Evolutionary conservation across 2,888 invertebrate species (phyloP), one percentile per base, ranked within the genome.

Genomic region (Pristionchus entomophagus): DNA sequence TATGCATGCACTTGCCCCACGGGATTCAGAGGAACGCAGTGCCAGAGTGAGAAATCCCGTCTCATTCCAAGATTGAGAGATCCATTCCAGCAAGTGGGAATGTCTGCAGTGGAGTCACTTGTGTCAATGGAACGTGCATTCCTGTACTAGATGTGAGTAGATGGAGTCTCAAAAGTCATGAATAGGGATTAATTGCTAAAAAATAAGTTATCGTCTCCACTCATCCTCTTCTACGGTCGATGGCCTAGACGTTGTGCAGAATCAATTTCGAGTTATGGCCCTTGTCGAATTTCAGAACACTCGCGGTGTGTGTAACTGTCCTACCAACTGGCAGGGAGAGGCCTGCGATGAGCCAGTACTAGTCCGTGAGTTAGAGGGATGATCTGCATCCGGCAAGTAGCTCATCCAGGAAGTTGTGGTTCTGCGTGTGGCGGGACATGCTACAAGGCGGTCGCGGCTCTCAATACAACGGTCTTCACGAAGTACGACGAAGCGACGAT

Each of bases 11-110:
- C 73, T 5, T 77, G 73, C 26, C 38, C 38, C 6, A n/a, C 38
- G 22, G 73, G 41, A n/a, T 77, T 32, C 73, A 45, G 45, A n/a
- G 73, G 73, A 38, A 77, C 38, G 5, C 73, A 77, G 45, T 77
- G 73, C 45, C 73, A 77, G 45, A 45, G 73, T 77, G 41, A n/a
- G n/a, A n/a, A n/a, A n/a, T n/a, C n/a, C n/a, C n/a, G n/a, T n/a
- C n/a, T n/a, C n/a, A n/a, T n/a, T n/a, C n/a, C 35, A 19, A 32
- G 32, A 6, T 17, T 19, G 65, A 35, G 1, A 32, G 2, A 32
- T 65, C 32, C 3, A 29, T 65, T 77, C 26, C 41, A 77, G 73
- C 26, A 0, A 45, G 29, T 12, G 73, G 73, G 5, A 32, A 45
- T n/a, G 29, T 32, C 8, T 77, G 73, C n/a, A 26, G n/a, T 22